Evolutionary conservation across 2,888 invertebrate species (phyloP), one percentile per base, ranked within the genome.

Genomic region (Opisthograptis luteolata): DNA sequence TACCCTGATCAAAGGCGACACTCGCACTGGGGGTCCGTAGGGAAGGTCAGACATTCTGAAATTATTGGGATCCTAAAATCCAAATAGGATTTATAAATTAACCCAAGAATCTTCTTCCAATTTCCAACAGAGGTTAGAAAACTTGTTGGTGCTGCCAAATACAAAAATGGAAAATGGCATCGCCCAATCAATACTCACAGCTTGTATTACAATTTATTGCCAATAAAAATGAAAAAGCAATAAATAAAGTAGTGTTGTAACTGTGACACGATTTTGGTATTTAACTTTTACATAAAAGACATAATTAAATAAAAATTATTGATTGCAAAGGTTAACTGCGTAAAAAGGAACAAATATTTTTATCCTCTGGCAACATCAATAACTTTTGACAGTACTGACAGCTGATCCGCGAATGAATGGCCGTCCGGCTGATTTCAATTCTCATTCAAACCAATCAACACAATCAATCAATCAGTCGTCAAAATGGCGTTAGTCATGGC

Each of bases 1-100:
- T 92, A 95, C 95, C 92, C 94, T 95, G 76, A 96, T 96, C 46
- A 96, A 84, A 40, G 96, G 96, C 39, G 96, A 96, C 61, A 96
- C 96, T 74, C 94, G 92, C 58, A 96, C 93, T 65, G 96, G 95
- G 69, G 95, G 91, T 79, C 92, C 92, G 65, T 65, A 90, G 8
- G 89, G 89, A 62, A 90, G 85, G 25, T 77, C 78, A 62, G 89
- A 83, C 89, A 90, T 90, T 68, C 55, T 86, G 43, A 31, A 58
- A 40, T 54, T 30, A 43, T 46, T 59, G 59, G 64, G 69, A 62
- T 51, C 39, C 40, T 34, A 60, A 62, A 76, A 77, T 75, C 72
- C 72, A 68, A 77, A 70, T 32, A 76, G 75, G 76, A 81, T 79
- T 79, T 76, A 62, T 39, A 37, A 47, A 70, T 79, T 79, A 73